phyloP scores from a whole-genome alignment of 2,888 invertebrate species.

The Drosophila bunnanda region DNA sequence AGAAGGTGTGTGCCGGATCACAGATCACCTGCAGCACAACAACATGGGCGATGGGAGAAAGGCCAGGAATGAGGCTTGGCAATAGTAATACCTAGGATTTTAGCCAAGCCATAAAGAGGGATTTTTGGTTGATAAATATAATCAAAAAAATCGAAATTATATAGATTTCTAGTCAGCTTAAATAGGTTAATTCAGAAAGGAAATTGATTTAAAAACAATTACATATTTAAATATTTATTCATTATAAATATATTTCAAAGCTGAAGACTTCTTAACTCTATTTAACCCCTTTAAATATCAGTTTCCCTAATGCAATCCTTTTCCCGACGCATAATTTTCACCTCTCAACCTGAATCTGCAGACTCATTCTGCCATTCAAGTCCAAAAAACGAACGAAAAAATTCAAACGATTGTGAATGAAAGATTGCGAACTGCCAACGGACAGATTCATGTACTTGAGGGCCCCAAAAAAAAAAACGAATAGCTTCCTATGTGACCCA shows the following conservation, averaged over 20 bases:
- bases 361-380: conserved; percentile 29
- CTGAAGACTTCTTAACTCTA: too few relatives aligned
- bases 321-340: background rate
- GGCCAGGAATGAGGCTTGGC: background rate
- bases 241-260: too few relatives aligned
- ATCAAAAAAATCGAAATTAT: too few relatives aligned
- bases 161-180: too few relatives aligned
- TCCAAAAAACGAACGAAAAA: background rate
- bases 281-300: background rate
- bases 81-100: background rate
- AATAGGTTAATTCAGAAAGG: too few relatives aligned
- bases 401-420: conserved; percentile 27
- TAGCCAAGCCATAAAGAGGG: too few relatives aligned
- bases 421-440: conserved; percentile 25
- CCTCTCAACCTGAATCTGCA: background rate
- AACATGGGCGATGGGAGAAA: background rate
- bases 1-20: conserved; percentile 5
- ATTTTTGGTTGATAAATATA: background rate
- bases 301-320: background rate
- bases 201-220: too few relatives aligned
- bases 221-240: too few relatives aligned
- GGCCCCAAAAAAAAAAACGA: background rate
- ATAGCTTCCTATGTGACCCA: conserved; percentile 10
- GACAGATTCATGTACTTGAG: conserved; percentile 34
- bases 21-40: conserved; percentile 11